Base-by-base conservation (phyloP, 2,113 vertebrate genomes). In the Ursus arctos region DNA sequence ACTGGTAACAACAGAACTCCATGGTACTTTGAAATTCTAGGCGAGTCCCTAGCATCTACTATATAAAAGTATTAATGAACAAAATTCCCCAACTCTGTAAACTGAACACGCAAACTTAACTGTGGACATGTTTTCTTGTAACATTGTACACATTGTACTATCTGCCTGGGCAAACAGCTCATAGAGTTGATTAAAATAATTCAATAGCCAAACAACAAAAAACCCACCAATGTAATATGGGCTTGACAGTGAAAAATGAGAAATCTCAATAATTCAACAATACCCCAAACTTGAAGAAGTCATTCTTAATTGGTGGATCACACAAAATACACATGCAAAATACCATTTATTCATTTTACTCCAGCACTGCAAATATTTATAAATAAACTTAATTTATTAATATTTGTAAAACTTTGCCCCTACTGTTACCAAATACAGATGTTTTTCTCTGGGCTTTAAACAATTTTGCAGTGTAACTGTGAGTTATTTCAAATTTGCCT, bases 401-500 rank as follows among this genome's bases (percentile, higher is more conserved):
- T 65, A 59, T 82, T 88, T 80, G 31, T 77, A 86, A 97, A 95
- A 88, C 47, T 13, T 74, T 93, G 22, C 65, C 67, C 72, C 63
- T 94, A 82, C 63, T 93, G 18, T 93, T 97, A 65, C 24, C 55
- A 95, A 94, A 96, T 88, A 76, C 55, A 92, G 67, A 80, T 89
- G 16, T 36, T 96, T 79, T 97, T 92, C 59, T 93, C 65, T 97
- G 83, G 53, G 28, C 26, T 96, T 94, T 94, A 92, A 87, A 92
- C 51, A 51, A n/a, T 88, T 96, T 93, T 88, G 47, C 55, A 96
- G 8, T 84, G 49, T 93, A 95, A 85, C 33, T 91, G 24, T 76
- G 82, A 92, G 16, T 89, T 93, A 94, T 93, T 36, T 95, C 47
- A 97, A 82, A 89, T 95, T 72, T 96, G 81, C 92, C 74, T 95